These are phyloP conservation scores for Amphiduros pacificus DNA, from an alignment of 2,888 invertebrate genomes.

Conservation along the genomic window DNA sequence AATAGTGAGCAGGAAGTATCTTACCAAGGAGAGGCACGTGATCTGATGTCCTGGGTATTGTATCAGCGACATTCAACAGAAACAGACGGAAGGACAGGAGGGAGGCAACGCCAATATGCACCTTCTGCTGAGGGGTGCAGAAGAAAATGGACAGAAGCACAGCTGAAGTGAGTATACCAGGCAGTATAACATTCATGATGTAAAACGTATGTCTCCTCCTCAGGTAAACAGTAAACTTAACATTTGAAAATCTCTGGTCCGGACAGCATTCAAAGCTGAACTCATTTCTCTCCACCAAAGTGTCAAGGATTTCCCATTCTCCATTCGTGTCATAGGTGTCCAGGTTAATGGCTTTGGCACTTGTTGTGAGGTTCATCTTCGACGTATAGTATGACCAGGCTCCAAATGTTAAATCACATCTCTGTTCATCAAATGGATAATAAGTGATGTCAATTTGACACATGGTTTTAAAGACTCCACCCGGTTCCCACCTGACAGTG, in stretches of 20 bases:
- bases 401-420: constrained; percentile 31
- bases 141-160: constrained; percentile 36
- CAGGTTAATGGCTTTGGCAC: constrained; percentile 13
- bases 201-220: constrained; percentile 35
- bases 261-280: constrained; percentile 34
- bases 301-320: constrained; percentile 31
- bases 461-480: constrained; percentile 37
- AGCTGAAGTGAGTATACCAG: constrained; percentile 34
- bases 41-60: constrained; percentile 34
- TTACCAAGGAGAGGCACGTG: constrained; percentile 35
- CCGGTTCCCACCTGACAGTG: constrained; percentile 33
- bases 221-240: constrained; percentile 29
- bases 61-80: constrained; percentile 36
- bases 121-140: constrained; percentile 34
- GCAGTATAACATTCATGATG: constrained; percentile 37
- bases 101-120: constrained; percentile 35
- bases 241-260: constrained; percentile 29
- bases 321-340: constrained; percentile 35
- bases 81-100: constrained; percentile 35
- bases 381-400: constrained; percentile 36
- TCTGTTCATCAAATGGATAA: constrained; percentile 36
- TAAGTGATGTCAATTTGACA: constrained; percentile 35
- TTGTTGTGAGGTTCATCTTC: constrained; percentile 36
- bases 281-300: constrained; percentile 27
- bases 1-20: neutral